A percentile compares a stretch with the other conserved stretches of the same genome.
Evolutionary conservation across 2,797 vertebrate genomes (phyloP).

Genomic region (Helicolenus hilgendorfi): DNA sequence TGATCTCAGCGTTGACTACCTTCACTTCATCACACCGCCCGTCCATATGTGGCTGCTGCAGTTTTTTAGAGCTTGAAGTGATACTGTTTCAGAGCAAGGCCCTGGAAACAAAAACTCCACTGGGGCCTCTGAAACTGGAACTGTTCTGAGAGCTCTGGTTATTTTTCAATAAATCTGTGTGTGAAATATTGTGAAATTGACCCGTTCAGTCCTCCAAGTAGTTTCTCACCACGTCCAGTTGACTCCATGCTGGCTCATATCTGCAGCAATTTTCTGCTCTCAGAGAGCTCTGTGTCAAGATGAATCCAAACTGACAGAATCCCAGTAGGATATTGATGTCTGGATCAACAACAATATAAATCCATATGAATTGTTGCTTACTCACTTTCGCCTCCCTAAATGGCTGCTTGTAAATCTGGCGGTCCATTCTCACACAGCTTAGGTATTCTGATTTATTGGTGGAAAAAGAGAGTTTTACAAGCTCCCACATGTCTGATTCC

Average conservation of each 20-base stretch:
- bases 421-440: slow-evolving; percentile 22
- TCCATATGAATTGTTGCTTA: slow-evolving; percentile 57
- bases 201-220: slow-evolving; percentile 11
- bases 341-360: slow-evolving; percentile 74
- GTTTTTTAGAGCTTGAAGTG: neutral
- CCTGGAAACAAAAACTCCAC: neutral
- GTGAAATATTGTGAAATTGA: slow-evolving; percentile 64
- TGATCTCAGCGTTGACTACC: slow-evolving; percentile 47
- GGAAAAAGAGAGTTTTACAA: neutral
- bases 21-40: slow-evolving; percentile 17
- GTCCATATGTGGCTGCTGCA: slow-evolving; percentile 2
- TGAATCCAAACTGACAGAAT: slow-evolving; percentile 62
- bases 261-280: slow-evolving; percentile 37
- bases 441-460: slow-evolving; percentile 15
- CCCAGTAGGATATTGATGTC: slow-evolving; percentile 68
- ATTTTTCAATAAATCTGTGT: slow-evolving; percentile 40
- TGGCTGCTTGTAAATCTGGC: slow-evolving; percentile 5
- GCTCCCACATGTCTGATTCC: neutral
- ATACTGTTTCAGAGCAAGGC: neutral
- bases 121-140: slow-evolving; percentile 15
- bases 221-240: slow-evolving; percentile 38
- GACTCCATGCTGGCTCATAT: slow-evolving; percentile 51
- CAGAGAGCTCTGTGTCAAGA: slow-evolving; percentile 45
- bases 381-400: slow-evolving; percentile 20
- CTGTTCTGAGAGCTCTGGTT: slow-evolving; percentile 9